phyloP scores from a whole-genome alignment of 2,113 vertebrate genomes.

The Ranitomeya imitator region DNA sequence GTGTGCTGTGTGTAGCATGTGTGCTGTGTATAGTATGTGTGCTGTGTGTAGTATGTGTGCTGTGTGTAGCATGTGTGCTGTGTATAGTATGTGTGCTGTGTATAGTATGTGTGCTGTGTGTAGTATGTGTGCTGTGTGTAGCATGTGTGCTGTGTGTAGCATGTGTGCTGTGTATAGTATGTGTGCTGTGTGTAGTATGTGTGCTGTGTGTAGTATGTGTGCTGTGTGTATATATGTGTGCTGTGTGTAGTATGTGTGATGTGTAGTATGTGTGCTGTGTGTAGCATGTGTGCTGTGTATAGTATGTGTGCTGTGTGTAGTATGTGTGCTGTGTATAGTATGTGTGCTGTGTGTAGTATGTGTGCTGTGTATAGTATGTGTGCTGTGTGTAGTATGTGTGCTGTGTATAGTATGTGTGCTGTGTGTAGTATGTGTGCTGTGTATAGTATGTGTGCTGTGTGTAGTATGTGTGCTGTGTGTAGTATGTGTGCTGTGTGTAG shows the following conservation, averaged over 20 bases:
- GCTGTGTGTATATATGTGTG: neutral
- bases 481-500: no score
- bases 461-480: no score
- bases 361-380: neutral
- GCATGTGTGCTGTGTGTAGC: no score
- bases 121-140: no score
- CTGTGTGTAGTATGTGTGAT: neutral
- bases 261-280: neutral
- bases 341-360: neutral
- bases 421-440: no score
- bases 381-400: neutral
- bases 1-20: no score
- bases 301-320: neutral
- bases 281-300: neutral
- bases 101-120: no score
- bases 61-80: no score
- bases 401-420: neutral
- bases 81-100: no score
- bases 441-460: no score
- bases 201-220: neutral
- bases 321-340: neutral
- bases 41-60: no score
- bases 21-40: no score
- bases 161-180: neutral
- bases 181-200: neutral